These are phyloP conservation scores for Tenthredo scrophulariae DNA, from an alignment of 2,888 invertebrate genomes.

Conservation along the genomic window DNA sequence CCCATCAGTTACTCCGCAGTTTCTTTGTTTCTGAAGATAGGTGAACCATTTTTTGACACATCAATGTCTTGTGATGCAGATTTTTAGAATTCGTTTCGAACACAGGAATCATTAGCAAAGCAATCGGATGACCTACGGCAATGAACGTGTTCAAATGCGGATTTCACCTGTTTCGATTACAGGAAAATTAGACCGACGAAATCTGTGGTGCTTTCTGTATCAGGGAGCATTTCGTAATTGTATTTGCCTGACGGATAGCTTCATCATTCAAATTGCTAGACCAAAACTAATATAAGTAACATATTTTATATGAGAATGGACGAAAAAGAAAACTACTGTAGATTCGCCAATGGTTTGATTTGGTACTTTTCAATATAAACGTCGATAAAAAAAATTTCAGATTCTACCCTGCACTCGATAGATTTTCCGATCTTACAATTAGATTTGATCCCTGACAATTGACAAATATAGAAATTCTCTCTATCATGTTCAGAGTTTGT, in stretches of 20 bases:
- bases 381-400: not conserved
- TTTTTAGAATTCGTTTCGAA: not conserved
- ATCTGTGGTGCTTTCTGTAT: too few relatives aligned
- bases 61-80: not conserved
- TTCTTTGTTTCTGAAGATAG: not conserved
- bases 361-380: not conserved
- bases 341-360: too few relatives aligned
- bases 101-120: not conserved
- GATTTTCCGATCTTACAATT: not conserved
- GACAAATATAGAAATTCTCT: not conserved
- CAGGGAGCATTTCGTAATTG: too few relatives aligned
- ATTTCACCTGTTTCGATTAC: too few relatives aligned
- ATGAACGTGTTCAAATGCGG: too few relatives aligned
- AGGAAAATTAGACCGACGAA: too few relatives aligned
- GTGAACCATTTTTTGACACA: not conserved
- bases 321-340: too few relatives aligned
- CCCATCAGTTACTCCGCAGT: not conserved
- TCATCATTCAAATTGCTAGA: too few relatives aligned
- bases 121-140: not conserved
- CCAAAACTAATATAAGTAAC: too few relatives aligned
- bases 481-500: not conserved
- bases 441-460: not conserved
- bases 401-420: not conserved
- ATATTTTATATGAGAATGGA: too few relatives aligned
- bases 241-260: too few relatives aligned